Evolutionary conservation across 2,888 invertebrate genomes (phyloP), one percentile per base, ranked within the genome.

Genomic region (Amphipoea oculea): DNA sequence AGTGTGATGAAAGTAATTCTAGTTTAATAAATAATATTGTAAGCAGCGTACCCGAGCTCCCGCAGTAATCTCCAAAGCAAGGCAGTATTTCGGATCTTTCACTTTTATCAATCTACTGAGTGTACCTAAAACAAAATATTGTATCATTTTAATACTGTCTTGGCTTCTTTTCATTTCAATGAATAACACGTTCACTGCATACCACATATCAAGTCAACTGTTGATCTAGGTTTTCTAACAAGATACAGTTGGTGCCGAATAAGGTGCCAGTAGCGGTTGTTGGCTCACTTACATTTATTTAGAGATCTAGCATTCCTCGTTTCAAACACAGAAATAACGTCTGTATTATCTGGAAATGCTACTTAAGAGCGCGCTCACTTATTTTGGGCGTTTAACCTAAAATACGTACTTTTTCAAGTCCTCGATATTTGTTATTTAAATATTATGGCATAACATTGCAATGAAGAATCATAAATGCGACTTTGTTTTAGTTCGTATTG

Each of bases 31-130:
- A 45, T n/a, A n/a, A 29, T 36, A 69, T 36, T 23, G 23, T 36
- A 48, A 48, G 48, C 42, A n/a, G 95, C 97, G 95, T 94, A 99
- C 99, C 97, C 97, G 98, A 82, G 98, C 98, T 12, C 99, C 99
- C 29, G 99, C 99, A 14, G 98, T 98, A 36, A 98, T 98, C 94
- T 99, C 99, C 77, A 99, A 94, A 4, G 99, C 99, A 69, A 98
- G 97, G 75, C 98, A 98, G 92, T 98, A 97, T 45, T 94, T 94
- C 4, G 97, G 97, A 92, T 99, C 98, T 77, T 97, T 97, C 0
- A 99, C 97, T 62, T 97, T 97, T 76, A 99, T 97, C 85, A 99
- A 96, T 86, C 98, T 98, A 87, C 98, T 98, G 0, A 99, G 98
- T 48, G 98, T 97, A 29, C 99, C 99, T 96, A 91, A 36, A 82